Percentiles rank a stretch among this genome's conserved stretches.
phyloP scores from a whole-genome alignment of 1,140 invertebrate species.

The Chironomus tepperi region DNA sequence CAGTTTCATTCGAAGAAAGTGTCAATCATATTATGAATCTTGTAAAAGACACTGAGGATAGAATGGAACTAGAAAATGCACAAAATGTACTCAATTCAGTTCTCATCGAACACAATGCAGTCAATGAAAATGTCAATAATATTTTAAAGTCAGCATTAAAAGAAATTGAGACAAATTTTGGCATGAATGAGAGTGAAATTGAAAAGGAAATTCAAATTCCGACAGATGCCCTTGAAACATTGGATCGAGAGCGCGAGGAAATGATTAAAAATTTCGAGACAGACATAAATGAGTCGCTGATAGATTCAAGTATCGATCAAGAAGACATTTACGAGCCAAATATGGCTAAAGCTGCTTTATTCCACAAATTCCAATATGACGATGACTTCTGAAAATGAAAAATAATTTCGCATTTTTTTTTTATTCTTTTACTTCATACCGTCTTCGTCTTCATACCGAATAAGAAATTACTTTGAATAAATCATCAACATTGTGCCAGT shows the following conservation, averaged over 20 bases:
- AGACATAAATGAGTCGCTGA: neutral
- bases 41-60: neutral
- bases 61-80: neutral
- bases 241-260: neutral
- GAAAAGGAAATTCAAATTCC: neutral
- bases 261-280: neutral
- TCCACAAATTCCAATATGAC: neutral
- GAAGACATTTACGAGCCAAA: neutral
- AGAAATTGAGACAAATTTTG: neutral
- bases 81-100: neutral
- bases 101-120: neutral
- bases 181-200: neutral
- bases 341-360: neutral
- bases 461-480: neutral
- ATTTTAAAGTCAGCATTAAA: neutral
- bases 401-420: too few relatives aligned
- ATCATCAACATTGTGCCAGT: too few relatives aligned
- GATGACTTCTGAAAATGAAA: neutral
- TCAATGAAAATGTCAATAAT: neutral
- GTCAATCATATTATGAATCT: neutral
- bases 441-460: neutral
- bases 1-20: neutral
- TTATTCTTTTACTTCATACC: neutral
- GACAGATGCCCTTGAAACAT: neutral
- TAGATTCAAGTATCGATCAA: neutral